These are phyloP conservation scores for Petrophora chlorosata DNA, from an alignment of 2,888 invertebrate genomes.

Conservation along the genomic window DNA sequence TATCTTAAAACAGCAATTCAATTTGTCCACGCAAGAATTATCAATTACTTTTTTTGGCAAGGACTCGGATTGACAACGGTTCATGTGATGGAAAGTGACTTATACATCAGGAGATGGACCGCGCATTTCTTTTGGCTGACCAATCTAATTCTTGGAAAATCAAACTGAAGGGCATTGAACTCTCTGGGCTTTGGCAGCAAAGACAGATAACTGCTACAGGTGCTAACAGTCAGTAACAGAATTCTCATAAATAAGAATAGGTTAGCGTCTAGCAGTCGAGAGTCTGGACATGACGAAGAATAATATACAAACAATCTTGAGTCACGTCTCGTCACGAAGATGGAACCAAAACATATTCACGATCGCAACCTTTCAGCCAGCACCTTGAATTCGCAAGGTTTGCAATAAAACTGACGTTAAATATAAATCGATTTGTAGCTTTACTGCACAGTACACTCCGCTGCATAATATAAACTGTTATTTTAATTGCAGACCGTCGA, in stretches of 20 bases:
- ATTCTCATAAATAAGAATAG: no score
- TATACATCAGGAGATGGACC: not conserved
- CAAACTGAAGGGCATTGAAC: conserved; percentile 1
- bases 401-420: no score
- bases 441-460: not conserved
- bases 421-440: conserved; percentile 5
- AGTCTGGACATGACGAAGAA: no score
- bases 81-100: not conserved
- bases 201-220: no score
- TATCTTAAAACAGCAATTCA: not conserved
- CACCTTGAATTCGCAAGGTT: no score
- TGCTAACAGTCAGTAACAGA: no score
- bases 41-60: not conserved
- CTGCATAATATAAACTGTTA: conserved; percentile 4
- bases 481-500: not conserved
- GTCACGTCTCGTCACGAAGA: no score
- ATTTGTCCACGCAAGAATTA: not conserved
- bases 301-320: no score
- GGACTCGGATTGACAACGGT: not conserved
- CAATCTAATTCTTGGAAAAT: conserved; percentile 3
- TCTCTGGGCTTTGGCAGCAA: not conserved
- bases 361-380: no score
- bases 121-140: not conserved
- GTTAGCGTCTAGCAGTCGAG: no score
- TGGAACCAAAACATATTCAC: no score